Percentiles rank a stretch among this genome's conserved stretches.
Conservation (phyloP, 2,113 vertebrate genomes). For the Rhadina sibilatrix region DNA sequence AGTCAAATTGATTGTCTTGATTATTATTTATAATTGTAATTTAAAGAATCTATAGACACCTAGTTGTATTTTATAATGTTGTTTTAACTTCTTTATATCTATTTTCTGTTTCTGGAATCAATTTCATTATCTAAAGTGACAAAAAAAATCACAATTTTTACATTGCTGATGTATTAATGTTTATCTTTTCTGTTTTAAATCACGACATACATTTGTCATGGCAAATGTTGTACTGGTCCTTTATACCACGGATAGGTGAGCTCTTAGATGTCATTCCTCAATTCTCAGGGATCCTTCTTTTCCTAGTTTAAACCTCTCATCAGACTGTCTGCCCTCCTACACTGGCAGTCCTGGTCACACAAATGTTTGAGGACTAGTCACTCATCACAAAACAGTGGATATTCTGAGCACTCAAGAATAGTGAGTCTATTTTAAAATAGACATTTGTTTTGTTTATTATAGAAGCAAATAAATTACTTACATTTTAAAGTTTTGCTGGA, state of each 20-base stretch:
- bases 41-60: neutral
- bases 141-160: neutral
- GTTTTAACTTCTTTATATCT: neutral
- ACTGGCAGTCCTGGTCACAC: neutral
- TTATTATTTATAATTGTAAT: neutral
- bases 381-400: neutral
- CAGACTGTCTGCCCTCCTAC: neutral
- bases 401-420: neutral
- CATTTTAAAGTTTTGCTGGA: constrained; percentile 29
- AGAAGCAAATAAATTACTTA: constrained; percentile 31
- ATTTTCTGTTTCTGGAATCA: neutral
- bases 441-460: neutral
- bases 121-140: neutral
- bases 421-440: neutral
- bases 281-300: neutral
- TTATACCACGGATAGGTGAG: neutral
- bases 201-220: neutral
- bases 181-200: neutral
- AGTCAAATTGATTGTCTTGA: neutral
- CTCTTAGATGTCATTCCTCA: neutral
- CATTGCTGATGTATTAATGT: neutral
- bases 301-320: neutral
- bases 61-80: neutral
- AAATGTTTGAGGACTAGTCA: neutral
- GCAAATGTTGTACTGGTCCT: neutral